Base-by-base conservation (phyloP, 2,888 invertebrate genomes). In the Drosophila suboccidentalis region DNA sequence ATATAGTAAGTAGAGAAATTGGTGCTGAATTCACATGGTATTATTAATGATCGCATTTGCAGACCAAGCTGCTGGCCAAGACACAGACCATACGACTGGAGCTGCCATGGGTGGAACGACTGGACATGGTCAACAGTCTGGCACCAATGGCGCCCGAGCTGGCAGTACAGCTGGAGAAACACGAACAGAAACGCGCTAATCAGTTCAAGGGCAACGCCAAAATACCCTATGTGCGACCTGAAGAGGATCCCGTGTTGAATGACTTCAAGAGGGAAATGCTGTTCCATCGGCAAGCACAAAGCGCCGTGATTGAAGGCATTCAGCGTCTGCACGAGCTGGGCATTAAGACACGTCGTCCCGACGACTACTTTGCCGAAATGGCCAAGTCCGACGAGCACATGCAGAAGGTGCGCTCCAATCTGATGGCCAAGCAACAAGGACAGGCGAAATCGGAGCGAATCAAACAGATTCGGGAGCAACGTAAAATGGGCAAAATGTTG, bases 341-440 rank as follows among this genome's bases (percentile, higher is more conserved):
- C 19, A 93, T 98, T 50, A 94, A 95, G 0, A 98, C 98, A 0
- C 96, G 95, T 89, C 94, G 96, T 54, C 99, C 99, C 0, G 97
- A 97, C 62, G 99, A 99, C 93, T 99, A 98, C 92, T 99, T 98
- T 93, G 99, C 99, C 0, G 98, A 99, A 94, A 99, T 99, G 99
- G 98, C 98, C 0, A 99, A 99, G 92, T 94, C 97, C 13, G 99
- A 99, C 93, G 95, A 95, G 36, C 99, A 99, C 89, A 99, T 99
- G 99, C 98, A 98, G 89, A 98, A 98, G 93, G 96, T 98, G 0
- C 94, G 98, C 51, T 94, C 96, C 90, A 96, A 96, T 89, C 92
- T 98, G 32, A 94, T 97, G 93, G 95, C 96, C 26, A 97, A 97
- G 90, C 97, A 99, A 90, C 95, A 95, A 13, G 95, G 96, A 13